phyloP scores from a whole-genome alignment of 2,888 invertebrate genomes.

The Nymphalis polychloros region DNA sequence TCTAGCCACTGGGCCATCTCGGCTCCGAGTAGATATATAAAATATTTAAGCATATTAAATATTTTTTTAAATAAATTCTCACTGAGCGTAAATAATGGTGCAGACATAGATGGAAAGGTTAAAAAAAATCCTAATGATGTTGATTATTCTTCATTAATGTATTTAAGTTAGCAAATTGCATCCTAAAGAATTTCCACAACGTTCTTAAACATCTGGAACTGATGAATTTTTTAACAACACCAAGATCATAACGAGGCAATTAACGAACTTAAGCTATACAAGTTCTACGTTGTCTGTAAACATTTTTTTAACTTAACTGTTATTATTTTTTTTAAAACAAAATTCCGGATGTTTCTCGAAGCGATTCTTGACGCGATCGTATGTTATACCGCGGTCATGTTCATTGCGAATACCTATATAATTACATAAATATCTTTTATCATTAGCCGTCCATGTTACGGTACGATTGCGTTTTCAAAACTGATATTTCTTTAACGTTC shows the following conservation, averaged over 20 bases:
- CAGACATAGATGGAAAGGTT: slow-evolving; percentile 7
- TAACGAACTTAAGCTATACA: slow-evolving; percentile 27
- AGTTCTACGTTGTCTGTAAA: slow-evolving; percentile 4
- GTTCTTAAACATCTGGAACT: slow-evolving; percentile 30
- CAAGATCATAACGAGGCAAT: slow-evolving; percentile 29
- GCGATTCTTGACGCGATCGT: slow-evolving; percentile 22
- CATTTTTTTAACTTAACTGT: slow-evolving; percentile 30
- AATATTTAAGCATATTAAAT: too few species aligned
- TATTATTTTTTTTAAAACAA: slow-evolving; percentile 29
- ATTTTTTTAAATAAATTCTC: neutral
- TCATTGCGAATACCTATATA: slow-evolving; percentile 50
- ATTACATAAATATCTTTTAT: slow-evolving; percentile 52
- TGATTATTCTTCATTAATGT: slow-evolving; percentile 14
- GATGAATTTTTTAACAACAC: slow-evolving; percentile 19
- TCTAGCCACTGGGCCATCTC: neutral
- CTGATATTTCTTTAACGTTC: neutral
- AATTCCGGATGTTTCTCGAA: slow-evolving; percentile 34
- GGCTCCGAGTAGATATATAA: too few species aligned
- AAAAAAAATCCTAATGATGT: slow-evolving; percentile 18
- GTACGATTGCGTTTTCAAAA: slow-evolving; percentile 45
- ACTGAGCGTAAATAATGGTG: neutral
- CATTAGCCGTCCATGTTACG: slow-evolving; percentile 45
- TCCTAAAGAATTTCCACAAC: slow-evolving; percentile 29
- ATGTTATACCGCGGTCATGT: slow-evolving; percentile 24
- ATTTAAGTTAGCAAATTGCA: slow-evolving; percentile 9